A percentile compares a stretch with the other conserved stretches of the same genome.
These are phyloP conservation scores for Schizaphis graminum DNA, from an alignment of 2,888 invertebrate genomes.

Conservation along the genomic window DNA sequence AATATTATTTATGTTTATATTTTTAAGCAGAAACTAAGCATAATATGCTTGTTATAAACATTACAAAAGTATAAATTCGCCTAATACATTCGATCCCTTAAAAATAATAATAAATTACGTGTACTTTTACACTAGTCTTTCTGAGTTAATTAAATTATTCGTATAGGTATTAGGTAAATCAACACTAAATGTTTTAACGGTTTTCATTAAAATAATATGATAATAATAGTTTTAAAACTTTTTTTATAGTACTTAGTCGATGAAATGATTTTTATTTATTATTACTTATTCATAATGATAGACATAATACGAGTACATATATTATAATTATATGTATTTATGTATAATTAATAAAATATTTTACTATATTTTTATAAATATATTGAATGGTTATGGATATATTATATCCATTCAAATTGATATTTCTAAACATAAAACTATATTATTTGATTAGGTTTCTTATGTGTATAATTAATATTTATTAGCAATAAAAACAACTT, in stretches of 20 bases:
- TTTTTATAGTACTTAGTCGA: background rate
- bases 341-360: background rate
- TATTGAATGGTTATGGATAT: no score
- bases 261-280: background rate
- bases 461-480: background rate
- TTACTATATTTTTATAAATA: background rate
- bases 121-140: background rate
- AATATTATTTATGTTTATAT: background rate
- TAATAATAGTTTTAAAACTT: background rate
- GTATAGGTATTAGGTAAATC: background rate
- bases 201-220: background rate
- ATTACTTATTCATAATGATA: background rate
- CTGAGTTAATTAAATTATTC: background rate
- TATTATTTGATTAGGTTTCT: background rate
- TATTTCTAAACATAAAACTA: background rate
- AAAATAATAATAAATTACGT: background rate
- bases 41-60: background rate
- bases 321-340: background rate
- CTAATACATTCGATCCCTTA: background rate
- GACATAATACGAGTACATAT: no score
- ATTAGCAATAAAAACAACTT: background rate
- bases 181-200: background rate
- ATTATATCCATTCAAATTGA: background rate
- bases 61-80: background rate
- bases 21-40: no score